Conservation (phyloP, 92 coral and sea anemone species). For the Umimayanthus kanabou region DNA sequence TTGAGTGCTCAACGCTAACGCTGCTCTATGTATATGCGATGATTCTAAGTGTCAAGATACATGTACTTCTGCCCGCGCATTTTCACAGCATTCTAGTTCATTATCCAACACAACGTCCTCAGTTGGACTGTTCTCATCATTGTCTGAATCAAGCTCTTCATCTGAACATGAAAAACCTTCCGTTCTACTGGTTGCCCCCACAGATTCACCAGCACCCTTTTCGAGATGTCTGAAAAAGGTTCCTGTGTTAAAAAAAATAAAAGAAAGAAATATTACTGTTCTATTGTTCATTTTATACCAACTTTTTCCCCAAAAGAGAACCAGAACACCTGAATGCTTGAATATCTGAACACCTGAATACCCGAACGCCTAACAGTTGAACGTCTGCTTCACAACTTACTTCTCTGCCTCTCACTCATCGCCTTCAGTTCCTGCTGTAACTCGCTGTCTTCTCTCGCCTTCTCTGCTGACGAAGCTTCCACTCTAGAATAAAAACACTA, state of each 20-base stretch:
- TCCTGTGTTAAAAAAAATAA: no score
- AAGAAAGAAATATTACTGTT: no score
- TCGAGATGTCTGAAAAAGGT: no score
- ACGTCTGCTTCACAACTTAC: no score
- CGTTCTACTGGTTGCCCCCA: no score
- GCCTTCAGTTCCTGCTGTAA: constrained; percentile 75
- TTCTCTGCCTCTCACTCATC: constrained; percentile 86
- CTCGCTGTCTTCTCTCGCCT: constrained; percentile 77
- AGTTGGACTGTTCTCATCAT: constrained; percentile 15
- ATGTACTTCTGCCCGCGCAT: not conserved
- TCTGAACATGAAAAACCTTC: no score
- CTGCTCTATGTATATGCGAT: no score
- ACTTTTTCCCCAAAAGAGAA: not conserved
- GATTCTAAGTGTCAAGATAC: not conserved
- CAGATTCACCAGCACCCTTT: no score
- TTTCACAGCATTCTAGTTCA: constrained; percentile 3
- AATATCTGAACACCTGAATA: not conserved
- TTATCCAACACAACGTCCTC: not conserved
- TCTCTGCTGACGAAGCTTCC: constrained; percentile 66
- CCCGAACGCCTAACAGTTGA: no score
- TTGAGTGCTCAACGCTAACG: no score
- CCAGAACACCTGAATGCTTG: not conserved
- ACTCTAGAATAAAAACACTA: constrained; percentile 52
- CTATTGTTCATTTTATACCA: not conserved
- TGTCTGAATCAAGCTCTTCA: no score